Percentiles rank a stretch among this genome's conserved stretches.
These are phyloP conservation scores for Polypterus bichir DNA, from an alignment of 2,113 vertebrate genomes.

Conservation along the genomic window DNA sequence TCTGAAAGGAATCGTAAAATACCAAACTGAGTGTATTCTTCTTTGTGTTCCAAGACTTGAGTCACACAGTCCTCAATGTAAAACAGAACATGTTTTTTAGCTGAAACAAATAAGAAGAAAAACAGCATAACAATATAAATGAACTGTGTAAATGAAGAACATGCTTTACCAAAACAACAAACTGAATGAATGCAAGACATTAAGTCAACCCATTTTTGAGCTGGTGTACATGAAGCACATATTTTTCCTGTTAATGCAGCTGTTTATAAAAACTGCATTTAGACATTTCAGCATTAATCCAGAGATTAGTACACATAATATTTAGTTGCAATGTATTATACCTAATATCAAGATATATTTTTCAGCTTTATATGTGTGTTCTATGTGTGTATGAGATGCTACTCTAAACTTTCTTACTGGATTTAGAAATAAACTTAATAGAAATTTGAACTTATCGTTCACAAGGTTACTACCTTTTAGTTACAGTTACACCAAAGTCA, in stretches of 20 bases:
- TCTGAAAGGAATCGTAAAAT: conserved; percentile 86
- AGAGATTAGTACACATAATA: no score
- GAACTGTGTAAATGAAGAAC: neutral
- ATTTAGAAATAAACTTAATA: no score
- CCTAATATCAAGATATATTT: no score
- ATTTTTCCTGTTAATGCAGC: neutral
- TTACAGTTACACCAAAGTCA: no score
- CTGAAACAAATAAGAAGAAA: conserved; percentile 41
- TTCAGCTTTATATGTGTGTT: no score
- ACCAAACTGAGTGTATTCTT: conserved; percentile 79
- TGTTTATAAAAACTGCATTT: neutral
- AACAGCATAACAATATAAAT: neutral
- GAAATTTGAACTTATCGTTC: no score
- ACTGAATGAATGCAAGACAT: neutral
- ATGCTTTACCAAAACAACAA: neutral
- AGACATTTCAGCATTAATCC: neutral
- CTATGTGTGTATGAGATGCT: no score
- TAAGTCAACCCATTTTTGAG: neutral
- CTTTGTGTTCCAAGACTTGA: conserved; percentile 83
- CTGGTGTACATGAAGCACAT: neutral
- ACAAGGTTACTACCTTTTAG: no score
- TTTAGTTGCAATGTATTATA: no score
- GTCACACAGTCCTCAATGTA: conserved; percentile 87
- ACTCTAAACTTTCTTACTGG: no score
- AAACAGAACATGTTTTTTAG: conserved; percentile 73